Conservation (phyloP, 2,113 vertebrate genomes). For the Serinus canaria region DNA sequence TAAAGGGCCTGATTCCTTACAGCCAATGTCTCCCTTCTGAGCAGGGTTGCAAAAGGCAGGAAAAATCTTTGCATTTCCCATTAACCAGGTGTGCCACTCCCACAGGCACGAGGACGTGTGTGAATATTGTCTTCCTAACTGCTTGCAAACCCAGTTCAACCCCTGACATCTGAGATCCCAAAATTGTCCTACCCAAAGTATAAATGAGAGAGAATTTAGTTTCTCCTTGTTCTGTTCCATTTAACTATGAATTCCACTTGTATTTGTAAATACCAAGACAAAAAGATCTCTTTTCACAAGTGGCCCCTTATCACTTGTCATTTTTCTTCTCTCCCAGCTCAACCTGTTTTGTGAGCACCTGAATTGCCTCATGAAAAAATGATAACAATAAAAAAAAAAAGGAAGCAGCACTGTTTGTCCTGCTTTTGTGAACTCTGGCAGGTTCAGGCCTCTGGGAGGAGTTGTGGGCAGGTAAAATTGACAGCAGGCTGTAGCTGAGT, state of each 20-base stretch:
- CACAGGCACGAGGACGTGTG: neutral
- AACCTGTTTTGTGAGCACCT: neutral
- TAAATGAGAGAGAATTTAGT: neutral
- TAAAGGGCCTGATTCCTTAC: neutral
- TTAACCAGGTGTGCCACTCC: neutral
- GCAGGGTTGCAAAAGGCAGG: neutral
- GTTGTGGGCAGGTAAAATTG: neutral
- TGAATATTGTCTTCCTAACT: neutral
- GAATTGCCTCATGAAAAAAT: neutral
- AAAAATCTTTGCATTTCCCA: neutral
- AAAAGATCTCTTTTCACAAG: neutral
- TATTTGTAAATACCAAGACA: neutral
- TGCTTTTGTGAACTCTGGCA: neutral
- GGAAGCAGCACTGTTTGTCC: neutral
- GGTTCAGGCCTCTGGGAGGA: neutral
- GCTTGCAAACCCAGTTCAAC: neutral
- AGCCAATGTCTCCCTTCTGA: neutral
- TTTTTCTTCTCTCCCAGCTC: neutral
- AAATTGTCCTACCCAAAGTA: fast-evolving
- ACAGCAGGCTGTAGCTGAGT: neutral
- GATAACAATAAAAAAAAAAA: neutral
- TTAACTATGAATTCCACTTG: neutral
- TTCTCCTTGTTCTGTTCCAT: neutral
- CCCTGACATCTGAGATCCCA: neutral
- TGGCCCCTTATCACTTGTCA: neutral